Evolutionary conservation across 2,888 invertebrate species (phyloP).

Genomic region (Bugula neritina): DNA sequence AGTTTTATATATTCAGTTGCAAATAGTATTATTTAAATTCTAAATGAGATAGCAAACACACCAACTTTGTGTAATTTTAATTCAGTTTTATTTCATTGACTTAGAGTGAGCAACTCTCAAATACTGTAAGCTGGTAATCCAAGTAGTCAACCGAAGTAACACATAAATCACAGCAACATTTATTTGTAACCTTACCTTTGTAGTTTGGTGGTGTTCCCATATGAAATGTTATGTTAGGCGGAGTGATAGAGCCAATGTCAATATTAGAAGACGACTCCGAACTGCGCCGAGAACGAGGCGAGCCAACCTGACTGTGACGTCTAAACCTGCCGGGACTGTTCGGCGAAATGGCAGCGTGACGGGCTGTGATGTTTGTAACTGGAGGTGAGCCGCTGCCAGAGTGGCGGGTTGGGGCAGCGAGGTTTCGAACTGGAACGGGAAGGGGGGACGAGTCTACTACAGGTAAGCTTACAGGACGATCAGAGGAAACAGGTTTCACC

Average conservation of each 20-base stretch:
- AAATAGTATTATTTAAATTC: too few species aligned
- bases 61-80: too few species aligned
- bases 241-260: conserved; percentile 25
- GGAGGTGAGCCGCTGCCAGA: background rate
- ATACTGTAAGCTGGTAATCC: too few species aligned
- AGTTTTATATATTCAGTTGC: too few species aligned
- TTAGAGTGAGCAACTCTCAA: too few species aligned
- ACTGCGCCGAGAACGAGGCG: conserved; percentile 36
- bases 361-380: background rate
- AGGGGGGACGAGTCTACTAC: background rate
- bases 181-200: background rate
- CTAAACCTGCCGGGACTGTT: conserved; percentile 33
- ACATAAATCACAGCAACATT: too few species aligned
- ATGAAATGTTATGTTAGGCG: conserved; percentile 10
- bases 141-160: too few species aligned
- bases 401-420: background rate
- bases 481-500: too few species aligned
- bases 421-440: background rate
- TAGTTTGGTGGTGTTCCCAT: conserved; percentile 22
- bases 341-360: background rate
- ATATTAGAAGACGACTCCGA: conserved; percentile 18
- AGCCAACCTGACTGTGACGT: conserved; percentile 37
- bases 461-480: background rate
- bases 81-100: too few species aligned
- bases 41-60: too few species aligned